phyloP scores from a whole-genome alignment of 2,113 vertebrate genomes.

The Marmota flaviventris region DNA sequence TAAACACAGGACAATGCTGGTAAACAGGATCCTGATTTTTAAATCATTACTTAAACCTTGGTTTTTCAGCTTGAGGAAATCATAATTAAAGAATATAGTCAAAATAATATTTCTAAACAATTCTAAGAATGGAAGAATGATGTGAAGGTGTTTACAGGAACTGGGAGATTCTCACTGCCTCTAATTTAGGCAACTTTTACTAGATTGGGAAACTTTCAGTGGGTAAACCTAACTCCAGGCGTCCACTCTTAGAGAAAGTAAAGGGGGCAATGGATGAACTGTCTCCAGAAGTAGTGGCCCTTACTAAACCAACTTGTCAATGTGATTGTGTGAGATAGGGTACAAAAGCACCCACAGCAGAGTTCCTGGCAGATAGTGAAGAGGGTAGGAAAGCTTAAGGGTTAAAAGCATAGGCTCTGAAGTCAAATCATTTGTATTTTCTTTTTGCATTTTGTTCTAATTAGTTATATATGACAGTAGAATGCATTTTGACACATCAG shows the following conservation, averaged over 20 bases:
- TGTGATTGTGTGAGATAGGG: neutral
- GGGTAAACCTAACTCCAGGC: neutral
- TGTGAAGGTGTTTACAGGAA: neutral
- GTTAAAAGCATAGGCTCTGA: neutral
- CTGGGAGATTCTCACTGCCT: neutral
- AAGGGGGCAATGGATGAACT: neutral
- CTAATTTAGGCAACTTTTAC: neutral
- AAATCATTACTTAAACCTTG: neutral
- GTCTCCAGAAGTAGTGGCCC: neutral
- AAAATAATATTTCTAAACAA: neutral
- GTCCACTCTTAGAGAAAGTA: neutral
- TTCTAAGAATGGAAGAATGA: neutral
- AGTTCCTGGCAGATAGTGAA: neutral
- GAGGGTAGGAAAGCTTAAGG: neutral
- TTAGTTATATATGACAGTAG: too few species aligned
- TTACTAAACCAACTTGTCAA: neutral
- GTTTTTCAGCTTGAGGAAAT: constrained; percentile 34
- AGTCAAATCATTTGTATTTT: neutral
- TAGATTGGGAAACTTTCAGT: neutral
- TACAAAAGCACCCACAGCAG: too few species aligned
- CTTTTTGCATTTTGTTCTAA: too few species aligned
- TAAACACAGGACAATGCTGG: neutral
- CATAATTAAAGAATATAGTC: neutral
- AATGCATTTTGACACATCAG: too few species aligned
- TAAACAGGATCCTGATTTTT: neutral